phyloP scores from a whole-genome alignment of 2,113 vertebrate genomes.

The Neopipo cinnamomea region DNA sequence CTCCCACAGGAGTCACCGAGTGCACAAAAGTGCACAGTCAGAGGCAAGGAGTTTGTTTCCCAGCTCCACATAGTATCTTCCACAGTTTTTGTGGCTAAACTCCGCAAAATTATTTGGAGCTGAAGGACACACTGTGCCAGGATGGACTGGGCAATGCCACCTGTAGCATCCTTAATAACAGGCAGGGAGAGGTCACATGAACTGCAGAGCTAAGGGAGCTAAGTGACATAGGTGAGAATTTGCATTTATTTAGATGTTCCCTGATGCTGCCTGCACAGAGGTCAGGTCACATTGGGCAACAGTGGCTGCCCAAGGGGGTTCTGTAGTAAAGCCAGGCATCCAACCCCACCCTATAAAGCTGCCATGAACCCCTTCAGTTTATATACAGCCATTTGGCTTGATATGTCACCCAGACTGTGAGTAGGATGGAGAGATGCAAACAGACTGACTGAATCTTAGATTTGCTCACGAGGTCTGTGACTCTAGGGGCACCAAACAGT shows the following conservation, averaged over 20 bases:
- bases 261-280: neutral
- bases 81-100: neutral
- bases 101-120: neutral
- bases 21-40: neutral
- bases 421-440: neutral
- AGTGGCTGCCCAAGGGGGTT: neutral
- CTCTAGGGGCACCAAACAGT: neutral
- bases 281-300: fast-evolving
- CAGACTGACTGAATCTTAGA: neutral
- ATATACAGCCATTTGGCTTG: neutral
- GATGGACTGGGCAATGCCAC: neutral
- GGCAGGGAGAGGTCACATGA: neutral
- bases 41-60: neutral
- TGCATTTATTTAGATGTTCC: neutral
- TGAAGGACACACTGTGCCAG: neutral
- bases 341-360: neutral
- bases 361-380: neutral
- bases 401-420: neutral
- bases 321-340: neutral
- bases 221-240: neutral
- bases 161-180: neutral
- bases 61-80: neutral
- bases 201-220: neutral
- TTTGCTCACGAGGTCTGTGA: fast-evolving
- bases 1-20: neutral